Evolutionary conservation across 2,888 invertebrate species (phyloP).

Genomic region (Tridacna crocea): DNA sequence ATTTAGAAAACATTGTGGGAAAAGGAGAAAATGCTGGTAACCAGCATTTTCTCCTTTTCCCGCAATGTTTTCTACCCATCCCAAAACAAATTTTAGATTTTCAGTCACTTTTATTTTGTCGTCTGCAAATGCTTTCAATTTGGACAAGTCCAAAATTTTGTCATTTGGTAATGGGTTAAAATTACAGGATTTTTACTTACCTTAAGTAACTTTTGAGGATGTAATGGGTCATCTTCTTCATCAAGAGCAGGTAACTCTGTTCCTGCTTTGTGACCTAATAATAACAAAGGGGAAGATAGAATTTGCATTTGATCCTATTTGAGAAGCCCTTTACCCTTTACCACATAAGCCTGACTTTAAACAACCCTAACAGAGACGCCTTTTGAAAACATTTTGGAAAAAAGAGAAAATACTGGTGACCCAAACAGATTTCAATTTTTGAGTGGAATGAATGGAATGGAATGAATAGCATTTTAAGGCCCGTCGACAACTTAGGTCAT

Average conservation of each 20-base stretch:
- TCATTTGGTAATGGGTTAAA: too few relatives aligned
- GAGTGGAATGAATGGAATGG: too few relatives aligned
- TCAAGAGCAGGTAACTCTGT: slow-evolving; percentile 65
- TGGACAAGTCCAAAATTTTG: too few relatives aligned
- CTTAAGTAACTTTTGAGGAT: slow-evolving; percentile 77
- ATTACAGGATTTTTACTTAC: slow-evolving; percentile 54
- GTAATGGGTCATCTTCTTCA: slow-evolving; percentile 76
- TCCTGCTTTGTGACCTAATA: slow-evolving; percentile 32
- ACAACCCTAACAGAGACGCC: too few relatives aligned
- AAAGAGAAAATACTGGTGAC: not conserved
- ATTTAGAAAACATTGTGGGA: not conserved
- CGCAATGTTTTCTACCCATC: not conserved
- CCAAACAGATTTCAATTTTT: too few relatives aligned
- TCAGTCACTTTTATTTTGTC: too few relatives aligned
- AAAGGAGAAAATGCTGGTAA: slow-evolving; percentile 2
- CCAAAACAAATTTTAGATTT: not conserved
- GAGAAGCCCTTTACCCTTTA: too few relatives aligned
- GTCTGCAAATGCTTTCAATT: too few relatives aligned
- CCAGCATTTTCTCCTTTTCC: not conserved
- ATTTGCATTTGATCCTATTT: too few relatives aligned
- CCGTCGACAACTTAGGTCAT: too few relatives aligned
- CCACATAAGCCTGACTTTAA: too few relatives aligned
- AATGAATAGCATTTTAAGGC: too few relatives aligned
- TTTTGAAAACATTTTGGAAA: not conserved
- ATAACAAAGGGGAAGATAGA: not conserved